Conservation (phyloP, 2,113 vertebrate genomes). For the Xenopus tropicalis region DNA sequence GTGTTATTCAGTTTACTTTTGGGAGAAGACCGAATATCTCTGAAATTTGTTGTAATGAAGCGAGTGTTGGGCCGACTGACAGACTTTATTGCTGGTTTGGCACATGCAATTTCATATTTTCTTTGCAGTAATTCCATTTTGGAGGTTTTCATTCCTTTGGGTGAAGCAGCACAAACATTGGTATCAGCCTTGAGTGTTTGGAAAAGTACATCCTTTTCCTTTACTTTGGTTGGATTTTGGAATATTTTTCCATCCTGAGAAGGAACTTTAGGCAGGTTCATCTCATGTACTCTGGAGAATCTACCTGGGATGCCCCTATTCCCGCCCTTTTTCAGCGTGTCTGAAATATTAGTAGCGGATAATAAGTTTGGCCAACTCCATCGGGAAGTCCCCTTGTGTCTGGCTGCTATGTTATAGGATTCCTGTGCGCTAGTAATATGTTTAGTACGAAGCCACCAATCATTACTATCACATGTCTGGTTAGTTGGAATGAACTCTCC, state of each 20-base stretch:
- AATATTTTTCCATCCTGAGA: neutral
- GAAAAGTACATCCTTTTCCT: conserved; percentile 35
- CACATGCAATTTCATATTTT: neutral
- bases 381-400: conserved; percentile 20
- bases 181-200: conserved; percentile 25
- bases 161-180: conserved; percentile 11
- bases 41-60: too few species aligned
- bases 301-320: neutral
- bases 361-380: conserved; percentile 65
- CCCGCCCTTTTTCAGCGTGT: neutral
- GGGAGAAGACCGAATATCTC: too few species aligned
- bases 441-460: neutral
- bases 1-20: too few species aligned
- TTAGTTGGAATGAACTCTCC: neutral
- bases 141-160: conserved; percentile 8
- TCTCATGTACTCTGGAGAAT: neutral
- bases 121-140: neutral
- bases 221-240: conserved; percentile 24
- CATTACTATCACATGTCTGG: neutral
- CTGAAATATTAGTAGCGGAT: neutral
- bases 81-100: too few species aligned
- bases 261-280: neutral
- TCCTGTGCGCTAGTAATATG: neutral
- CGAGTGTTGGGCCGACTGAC: too few species aligned
- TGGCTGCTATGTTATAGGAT: neutral